Conservation (phyloP, 2,113 vertebrate species). For the Gavialis gangeticus region DNA sequence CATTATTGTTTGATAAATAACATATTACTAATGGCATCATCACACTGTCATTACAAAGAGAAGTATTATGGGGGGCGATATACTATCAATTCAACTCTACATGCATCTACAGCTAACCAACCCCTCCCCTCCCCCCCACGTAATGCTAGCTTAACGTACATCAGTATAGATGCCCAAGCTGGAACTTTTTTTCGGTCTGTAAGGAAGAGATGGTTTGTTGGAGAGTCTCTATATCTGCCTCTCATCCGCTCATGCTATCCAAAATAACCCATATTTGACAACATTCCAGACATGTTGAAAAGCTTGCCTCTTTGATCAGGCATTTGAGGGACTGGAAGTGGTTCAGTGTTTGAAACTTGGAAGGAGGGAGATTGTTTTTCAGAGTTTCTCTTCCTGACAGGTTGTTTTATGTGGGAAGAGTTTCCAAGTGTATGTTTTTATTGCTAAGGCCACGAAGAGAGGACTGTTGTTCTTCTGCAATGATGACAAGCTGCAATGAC, state of each 20-base stretch:
- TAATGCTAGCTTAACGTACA: no score
- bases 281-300: not conserved
- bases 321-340: not conserved
- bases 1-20: not conserved
- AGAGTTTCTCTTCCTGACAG: not conserved
- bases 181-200: not conserved
- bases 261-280: not conserved
- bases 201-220: not conserved
- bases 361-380: not conserved
- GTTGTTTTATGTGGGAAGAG: not conserved
- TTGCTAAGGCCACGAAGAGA: no score
- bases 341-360: not conserved
- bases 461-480: not conserved
- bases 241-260: not conserved
- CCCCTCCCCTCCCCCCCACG: no score
- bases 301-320: not conserved
- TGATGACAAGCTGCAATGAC: not conserved
- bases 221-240: not conserved
- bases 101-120: no score
- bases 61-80: not conserved
- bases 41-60: not conserved
- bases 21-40: not conserved
- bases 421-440: not conserved
- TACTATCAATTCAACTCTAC: not conserved
- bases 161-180: not conserved